Conservation (phyloP, 2,888 invertebrate species). For the Drosophila barbarae region DNA sequence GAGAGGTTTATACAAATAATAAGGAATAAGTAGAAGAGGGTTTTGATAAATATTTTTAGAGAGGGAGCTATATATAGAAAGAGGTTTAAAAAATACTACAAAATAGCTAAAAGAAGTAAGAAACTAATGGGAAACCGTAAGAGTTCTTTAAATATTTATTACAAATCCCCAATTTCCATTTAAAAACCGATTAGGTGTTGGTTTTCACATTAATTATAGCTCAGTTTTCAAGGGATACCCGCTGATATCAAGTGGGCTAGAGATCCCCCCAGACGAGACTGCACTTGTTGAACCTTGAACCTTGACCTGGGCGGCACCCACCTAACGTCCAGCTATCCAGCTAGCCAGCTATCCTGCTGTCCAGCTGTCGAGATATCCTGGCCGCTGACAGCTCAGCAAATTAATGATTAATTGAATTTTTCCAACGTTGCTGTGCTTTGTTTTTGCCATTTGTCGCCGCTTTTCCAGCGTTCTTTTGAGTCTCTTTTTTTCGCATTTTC, state of each 20-base stretch:
- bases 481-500: neutral
- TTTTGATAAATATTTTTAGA: neutral
- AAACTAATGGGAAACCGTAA: neutral
- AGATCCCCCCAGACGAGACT: neutral
- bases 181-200: neutral
- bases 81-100: neutral
- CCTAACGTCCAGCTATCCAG: neutral
- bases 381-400: slow-evolving; percentile 45
- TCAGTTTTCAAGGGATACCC: neutral
- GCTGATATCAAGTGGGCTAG: neutral
- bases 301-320: slow-evolving; percentile 1
- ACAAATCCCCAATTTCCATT: neutral
- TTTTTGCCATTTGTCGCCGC: slow-evolving; percentile 4
- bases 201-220: neutral
- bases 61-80: neutral
- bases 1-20: too few species aligned
- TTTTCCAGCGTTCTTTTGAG: neutral
- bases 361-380: slow-evolving; percentile 6
- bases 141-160: neutral
- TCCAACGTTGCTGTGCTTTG: neutral
- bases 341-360: neutral
- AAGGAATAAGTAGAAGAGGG: too few species aligned
- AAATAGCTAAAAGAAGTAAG: neutral
- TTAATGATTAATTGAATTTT: slow-evolving; percentile 61
- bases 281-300: slow-evolving; percentile 27